phyloP scores from a whole-genome alignment of 2,888 invertebrate genomes.

The Drosophila aldrichi region DNA sequence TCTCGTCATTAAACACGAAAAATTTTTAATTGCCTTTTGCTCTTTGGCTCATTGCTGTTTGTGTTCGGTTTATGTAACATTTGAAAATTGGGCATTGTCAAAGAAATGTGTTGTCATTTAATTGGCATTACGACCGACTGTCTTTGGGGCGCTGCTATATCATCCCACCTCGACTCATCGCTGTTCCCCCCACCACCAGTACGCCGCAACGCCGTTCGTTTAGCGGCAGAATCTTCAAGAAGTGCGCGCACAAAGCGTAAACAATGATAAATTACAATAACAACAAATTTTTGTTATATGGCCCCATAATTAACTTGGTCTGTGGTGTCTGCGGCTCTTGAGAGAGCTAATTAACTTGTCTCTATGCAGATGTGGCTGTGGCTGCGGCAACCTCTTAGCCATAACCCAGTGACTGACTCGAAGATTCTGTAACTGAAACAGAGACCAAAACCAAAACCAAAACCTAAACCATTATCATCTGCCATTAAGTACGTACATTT shows the following conservation, averaged over 20 bases:
- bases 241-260: conserved; percentile 71
- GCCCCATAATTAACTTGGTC: conserved; percentile 64
- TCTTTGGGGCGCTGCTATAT: conserved; percentile 19
- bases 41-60: conserved; percentile 48
- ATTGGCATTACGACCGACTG: conserved; percentile 59
- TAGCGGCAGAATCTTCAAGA: conserved; percentile 64
- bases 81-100: conserved; percentile 44
- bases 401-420: conserved; percentile 73
- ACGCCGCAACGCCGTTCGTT: conserved; percentile 38
- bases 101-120: conserved; percentile 66
- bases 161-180: too few species aligned
- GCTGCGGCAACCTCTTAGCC: conserved; percentile 39
- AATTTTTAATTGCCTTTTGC: conserved; percentile 66
- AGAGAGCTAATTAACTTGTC: conserved; percentile 70
- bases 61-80: conserved; percentile 55
- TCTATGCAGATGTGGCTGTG: conserved; percentile 32
- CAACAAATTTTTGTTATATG: conserved; percentile 42
- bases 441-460: background rate
- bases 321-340: conserved; percentile 35
- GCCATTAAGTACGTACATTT: conserved; percentile 37
- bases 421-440: conserved; percentile 54
- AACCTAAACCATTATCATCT: conserved; percentile 13
- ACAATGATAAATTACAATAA: conserved; percentile 73
- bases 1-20: conserved; percentile 51
- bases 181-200: background rate